A percentile compares a stretch with the other conserved stretches of the same genome.
phyloP scores from a whole-genome alignment of 2,113 vertebrate species.

The Hippocampus mohnikei region DNA sequence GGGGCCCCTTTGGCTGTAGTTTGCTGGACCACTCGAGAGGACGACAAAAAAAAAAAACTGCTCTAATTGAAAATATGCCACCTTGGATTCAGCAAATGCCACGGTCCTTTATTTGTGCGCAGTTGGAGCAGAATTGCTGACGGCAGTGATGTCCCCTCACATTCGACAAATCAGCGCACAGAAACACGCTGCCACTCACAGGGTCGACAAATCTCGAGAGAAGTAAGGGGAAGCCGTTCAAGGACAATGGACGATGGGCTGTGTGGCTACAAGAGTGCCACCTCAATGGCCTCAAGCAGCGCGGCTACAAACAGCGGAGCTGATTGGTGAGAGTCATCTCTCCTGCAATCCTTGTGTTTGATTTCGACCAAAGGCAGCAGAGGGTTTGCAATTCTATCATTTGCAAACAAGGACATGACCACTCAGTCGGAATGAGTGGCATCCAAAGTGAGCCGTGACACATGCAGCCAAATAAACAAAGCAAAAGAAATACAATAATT shows the following conservation, averaged over 20 bases:
- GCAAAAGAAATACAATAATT: neutral
- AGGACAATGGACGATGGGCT: constrained; percentile 28
- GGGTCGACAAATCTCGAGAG: constrained; percentile 48
- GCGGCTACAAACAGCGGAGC: constrained; percentile 29
- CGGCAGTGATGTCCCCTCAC: constrained; percentile 36
- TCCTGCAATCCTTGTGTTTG: constrained; percentile 25
- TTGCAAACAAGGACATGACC: neutral
- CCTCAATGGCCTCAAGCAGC: constrained; percentile 29
- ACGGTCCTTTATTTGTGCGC: constrained; percentile 52
- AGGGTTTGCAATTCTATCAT: constrained; percentile 9
- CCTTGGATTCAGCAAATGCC: constrained; percentile 73
- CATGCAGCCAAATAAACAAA: neutral
- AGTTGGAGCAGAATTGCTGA: constrained; percentile 58
- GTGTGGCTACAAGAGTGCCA: constrained; percentile 31
- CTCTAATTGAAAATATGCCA: constrained; percentile 71
- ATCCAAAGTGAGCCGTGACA: neutral
- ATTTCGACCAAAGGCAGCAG: constrained; percentile 27
- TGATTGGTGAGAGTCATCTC: constrained; percentile 35
- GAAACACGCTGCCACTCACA: constrained; percentile 46
- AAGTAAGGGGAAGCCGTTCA: constrained; percentile 27
- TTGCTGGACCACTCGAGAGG: constrained; percentile 68
- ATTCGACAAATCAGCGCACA: constrained; percentile 44
- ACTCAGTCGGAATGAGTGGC: neutral
- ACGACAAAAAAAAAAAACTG: constrained; percentile 65
- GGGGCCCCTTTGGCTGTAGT: constrained; percentile 66